Conservation (phyloP, 2,113 vertebrate species). For the Burhinus bistriatus region DNA sequence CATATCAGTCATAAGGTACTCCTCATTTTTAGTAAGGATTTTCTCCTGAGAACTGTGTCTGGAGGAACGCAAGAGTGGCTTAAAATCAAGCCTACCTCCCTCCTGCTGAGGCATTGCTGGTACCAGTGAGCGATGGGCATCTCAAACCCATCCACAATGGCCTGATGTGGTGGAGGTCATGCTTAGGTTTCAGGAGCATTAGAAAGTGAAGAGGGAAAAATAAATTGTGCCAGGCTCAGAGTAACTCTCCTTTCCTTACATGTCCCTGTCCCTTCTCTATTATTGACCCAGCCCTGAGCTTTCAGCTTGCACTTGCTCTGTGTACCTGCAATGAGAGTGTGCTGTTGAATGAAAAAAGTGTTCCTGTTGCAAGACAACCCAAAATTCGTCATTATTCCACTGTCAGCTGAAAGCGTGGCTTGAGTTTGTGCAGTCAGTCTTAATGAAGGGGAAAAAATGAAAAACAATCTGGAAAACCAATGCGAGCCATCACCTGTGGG, state of each 20-base stretch:
- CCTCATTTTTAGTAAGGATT: not conserved
- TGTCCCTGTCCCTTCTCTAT: not conserved
- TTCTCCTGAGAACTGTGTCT: not conserved
- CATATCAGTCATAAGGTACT: not conserved
- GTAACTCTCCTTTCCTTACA: not conserved
- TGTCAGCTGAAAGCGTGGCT: not conserved
- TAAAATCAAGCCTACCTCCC: not conserved
- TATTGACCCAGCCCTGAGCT: not conserved
- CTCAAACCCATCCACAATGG: not conserved
- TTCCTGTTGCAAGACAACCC: not conserved
- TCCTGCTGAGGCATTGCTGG: not conserved
- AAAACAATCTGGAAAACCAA: not conserved
- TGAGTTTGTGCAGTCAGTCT: not conserved
- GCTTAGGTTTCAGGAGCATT: not conserved
- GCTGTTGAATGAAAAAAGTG: not conserved
- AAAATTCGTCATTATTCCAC: not conserved
- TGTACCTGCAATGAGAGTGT: not conserved
- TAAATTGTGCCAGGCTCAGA: not conserved
- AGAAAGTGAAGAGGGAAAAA: not conserved
- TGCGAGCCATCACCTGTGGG: not conserved
- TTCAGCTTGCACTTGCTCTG: not conserved
- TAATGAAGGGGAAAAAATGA: not conserved
- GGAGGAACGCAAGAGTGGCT: not conserved
- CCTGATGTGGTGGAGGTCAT: too few species aligned
- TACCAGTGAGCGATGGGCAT: fast-evolving